A percentile compares a stretch with the other conserved stretches of the same genome.
These are phyloP conservation scores for Picathartes gymnocephalus DNA, from an alignment of 2,113 vertebrate genomes.

Conservation along the genomic window DNA sequence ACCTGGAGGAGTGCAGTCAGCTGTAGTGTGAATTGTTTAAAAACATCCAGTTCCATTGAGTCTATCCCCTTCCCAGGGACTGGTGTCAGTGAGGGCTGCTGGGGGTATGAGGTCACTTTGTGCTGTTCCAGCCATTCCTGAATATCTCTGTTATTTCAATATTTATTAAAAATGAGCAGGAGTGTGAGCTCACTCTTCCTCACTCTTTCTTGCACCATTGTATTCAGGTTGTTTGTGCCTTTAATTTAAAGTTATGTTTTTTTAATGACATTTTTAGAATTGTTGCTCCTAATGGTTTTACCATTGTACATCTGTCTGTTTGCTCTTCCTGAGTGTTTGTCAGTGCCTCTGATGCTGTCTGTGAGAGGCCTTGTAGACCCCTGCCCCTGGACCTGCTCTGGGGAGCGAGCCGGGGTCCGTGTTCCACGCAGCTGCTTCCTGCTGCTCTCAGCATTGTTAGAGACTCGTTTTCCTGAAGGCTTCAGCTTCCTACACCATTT, in stretches of 20 bases:
- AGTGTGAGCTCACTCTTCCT: background rate
- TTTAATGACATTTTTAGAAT: background rate
- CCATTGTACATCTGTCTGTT: rapidly evolving
- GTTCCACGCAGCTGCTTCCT: background rate
- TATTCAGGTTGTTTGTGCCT: background rate
- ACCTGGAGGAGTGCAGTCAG: background rate
- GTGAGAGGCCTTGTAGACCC: background rate
- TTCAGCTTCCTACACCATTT: slow-evolving; percentile 8
- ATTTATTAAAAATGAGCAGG: background rate
- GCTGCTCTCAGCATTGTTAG: background rate
- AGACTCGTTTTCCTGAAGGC: background rate
- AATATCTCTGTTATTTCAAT: background rate
- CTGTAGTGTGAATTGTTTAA: background rate
- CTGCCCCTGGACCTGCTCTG: background rate
- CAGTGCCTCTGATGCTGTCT: rapidly evolving
- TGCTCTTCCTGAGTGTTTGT: background rate
- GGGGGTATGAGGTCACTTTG: rapidly evolving
- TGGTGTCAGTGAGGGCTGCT: background rate
- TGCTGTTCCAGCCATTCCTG: background rate
- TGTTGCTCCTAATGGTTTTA: background rate
- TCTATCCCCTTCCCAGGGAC: background rate
- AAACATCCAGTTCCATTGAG: background rate
- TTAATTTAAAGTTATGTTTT: background rate
- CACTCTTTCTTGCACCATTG: rapidly evolving
- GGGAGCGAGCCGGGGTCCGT: rapidly evolving